Base-by-base conservation (phyloP, 2,797 vertebrate species). In the Decapterus maruadsi region DNA sequence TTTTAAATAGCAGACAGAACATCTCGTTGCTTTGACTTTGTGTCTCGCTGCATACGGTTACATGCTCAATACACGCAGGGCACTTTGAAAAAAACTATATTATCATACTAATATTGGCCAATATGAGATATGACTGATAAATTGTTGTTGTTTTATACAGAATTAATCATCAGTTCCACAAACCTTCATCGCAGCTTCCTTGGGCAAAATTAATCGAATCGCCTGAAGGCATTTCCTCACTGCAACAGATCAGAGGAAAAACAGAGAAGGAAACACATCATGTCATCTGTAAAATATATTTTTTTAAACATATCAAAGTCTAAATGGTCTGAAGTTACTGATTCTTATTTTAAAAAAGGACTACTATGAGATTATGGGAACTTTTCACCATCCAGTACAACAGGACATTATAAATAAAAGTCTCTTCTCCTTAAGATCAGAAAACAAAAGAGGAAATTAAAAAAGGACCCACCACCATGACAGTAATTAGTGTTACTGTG, bases 191-290 rank as follows among this genome's bases (percentile, higher is more conserved):
- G 97, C 98, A 26, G 95, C 80, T 68, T 99, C 98, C 89, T 97
- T 99, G 36, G 98, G 97, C 68, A 99, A 92, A 82, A 99, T 96
- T 79, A 96, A 96, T 29, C 96, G 96, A 85, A 99, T 78, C 0
- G 97, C 97, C 90, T 96, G 96, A 66, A 99, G 95, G 78, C 98
- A 99, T 45, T 96, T 98, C 83, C 94, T 98, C 71, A 99, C 98
- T 99, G 70, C 55, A 81, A 81, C 2, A 26, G 31, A 81, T 19
- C 8, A 69, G 16, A 64, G 26, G 2, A 4, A 54, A 54, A 58
- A 67, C 31, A 29, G 16, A 0, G 36, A n/a, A 7, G 56, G 5
- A 80, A 58, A 77, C n/a, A 60, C 12, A 61, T 5, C 6, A 26
- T 31, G 26, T 26, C 26, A 26, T 26, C 1, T 26, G 1, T 26